phyloP scores from a whole-genome alignment of 2,888 invertebrate species.

The Arrhopalites spinosus region DNA sequence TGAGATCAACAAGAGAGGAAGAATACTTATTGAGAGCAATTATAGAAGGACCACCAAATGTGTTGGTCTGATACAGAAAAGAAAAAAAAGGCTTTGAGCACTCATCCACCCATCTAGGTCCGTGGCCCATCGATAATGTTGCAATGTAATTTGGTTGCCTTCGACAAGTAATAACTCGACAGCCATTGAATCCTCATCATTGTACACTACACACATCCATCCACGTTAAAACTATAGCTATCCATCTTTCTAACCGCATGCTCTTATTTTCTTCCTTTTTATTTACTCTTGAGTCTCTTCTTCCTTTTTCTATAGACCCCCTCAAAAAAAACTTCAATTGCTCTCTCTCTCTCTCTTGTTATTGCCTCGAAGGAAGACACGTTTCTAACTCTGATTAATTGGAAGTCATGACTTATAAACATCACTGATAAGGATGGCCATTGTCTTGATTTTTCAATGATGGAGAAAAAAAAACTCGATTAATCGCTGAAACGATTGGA shows the following conservation, averaged over 20 bases:
- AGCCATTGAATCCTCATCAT: background rate
- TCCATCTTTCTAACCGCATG: too few relatives aligned
- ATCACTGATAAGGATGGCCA: constrained; percentile 29
- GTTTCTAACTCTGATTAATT: constrained; percentile 39
- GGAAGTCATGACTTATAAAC: constrained; percentile 45
- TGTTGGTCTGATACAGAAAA: constrained; percentile 26
- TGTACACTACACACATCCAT: background rate
- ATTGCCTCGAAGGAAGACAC: constrained; percentile 26
- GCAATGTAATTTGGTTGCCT: constrained; percentile 15
- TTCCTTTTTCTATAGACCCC: too few relatives aligned
- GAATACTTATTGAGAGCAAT: constrained; percentile 37
- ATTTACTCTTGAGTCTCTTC: too few relatives aligned
- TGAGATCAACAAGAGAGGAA: constrained; percentile 15
- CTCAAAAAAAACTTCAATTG: background rate
- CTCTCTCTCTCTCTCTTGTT: background rate
- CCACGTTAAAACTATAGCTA: too few relatives aligned
- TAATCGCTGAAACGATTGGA: constrained; percentile 36
- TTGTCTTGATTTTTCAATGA: constrained; percentile 35
- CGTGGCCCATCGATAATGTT: background rate
- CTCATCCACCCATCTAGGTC: background rate
- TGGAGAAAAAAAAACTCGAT: constrained; percentile 27
- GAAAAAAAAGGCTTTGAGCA: constrained; percentile 6
- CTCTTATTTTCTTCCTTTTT: too few relatives aligned
- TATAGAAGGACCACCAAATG: constrained; percentile 46
- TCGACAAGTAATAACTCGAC: constrained; percentile 5